Base-by-base conservation (phyloP, 1,140 invertebrate genomes). In the Teleogryllus occipitalis region DNA sequence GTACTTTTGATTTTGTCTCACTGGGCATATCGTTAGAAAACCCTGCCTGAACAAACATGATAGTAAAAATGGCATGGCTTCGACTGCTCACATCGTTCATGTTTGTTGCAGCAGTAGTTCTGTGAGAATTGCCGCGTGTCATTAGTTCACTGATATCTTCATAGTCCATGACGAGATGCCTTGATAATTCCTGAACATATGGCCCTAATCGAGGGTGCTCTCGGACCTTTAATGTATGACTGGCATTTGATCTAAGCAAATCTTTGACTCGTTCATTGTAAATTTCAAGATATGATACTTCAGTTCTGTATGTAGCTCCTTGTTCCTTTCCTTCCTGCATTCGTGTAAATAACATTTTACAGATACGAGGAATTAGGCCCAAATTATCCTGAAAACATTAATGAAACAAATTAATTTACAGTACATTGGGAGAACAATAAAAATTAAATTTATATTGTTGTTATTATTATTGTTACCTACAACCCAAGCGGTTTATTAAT, bases 21-120 rank as follows among this genome's bases (percentile, higher is more conserved):
- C 92, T 93, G 65, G 95, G 95, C 90, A 95, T 89, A 82, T 93
- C 93, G 86, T 93, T 93, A 83, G 92, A 90, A 83, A 94, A 93
- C 80, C 92, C 91, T 54, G 94, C 94, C 85, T 96, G 94, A 80
- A 95, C 93, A 86, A 96, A 96, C 47, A 94, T 96, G 84, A 99
- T 95, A 80, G 89, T 93, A 87, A 99, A 99, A 83, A 99, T 98
- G 72, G 97, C 97, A 89, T 99, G 97, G 87, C 95, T 97, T 83
- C 97, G 90, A 84, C 95, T 96, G 84, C 93, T 94, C 80, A 94
- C 93, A 85, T 94, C 93, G 86, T 95, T 95, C 93, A 94, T 95
- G 84, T 94, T 93, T 82, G 94, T 95, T 82, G 92, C 92, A 14
- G 94, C 94, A 5, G 93, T 95, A 14, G 93, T 95, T 80, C 94